Conservation (phyloP, 2,888 invertebrate genomes). For the Eumacrocentrus americanus region DNA sequence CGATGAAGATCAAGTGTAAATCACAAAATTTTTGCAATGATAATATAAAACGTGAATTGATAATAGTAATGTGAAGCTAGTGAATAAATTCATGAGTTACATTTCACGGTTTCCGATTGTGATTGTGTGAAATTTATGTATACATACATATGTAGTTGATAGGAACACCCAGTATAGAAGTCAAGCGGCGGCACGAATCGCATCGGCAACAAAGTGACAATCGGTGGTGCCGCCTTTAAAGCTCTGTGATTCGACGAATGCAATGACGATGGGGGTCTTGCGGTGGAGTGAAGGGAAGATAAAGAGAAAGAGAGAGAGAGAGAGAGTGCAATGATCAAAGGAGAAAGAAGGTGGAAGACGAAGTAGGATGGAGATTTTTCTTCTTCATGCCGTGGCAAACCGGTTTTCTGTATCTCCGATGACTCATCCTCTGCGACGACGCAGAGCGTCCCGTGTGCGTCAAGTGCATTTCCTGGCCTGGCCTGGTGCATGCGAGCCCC, state of each 20-base stretch:
- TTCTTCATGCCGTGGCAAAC: conserved; percentile 48
- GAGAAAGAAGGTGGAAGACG: conserved; percentile 22
- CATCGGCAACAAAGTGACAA: conserved; percentile 47
- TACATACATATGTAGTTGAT: conserved; percentile 11
- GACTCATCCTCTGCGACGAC: conserved; percentile 54
- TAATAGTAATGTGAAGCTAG: too few relatives aligned
- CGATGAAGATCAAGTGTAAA: too few relatives aligned
- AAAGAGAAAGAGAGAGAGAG: conserved; percentile 24
- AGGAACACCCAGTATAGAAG: conserved; percentile 33
- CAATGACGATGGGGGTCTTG: conserved; percentile 31
- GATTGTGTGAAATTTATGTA: conserved; percentile 10
- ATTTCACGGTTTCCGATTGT: not conserved
- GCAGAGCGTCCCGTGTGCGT: conserved; percentile 42
- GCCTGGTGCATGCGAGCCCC: conserved; percentile 43
- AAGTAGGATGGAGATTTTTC: conserved; percentile 16
- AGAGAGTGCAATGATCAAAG: conserved; percentile 21
- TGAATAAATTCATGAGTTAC: not conserved
- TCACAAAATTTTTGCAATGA: too few relatives aligned
- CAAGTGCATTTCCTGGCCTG: conserved; percentile 61
- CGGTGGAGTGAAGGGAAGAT: conserved; percentile 52
- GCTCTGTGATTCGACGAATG: conserved; percentile 34
- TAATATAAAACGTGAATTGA: too few relatives aligned
- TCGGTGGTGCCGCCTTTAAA: conserved; percentile 38
- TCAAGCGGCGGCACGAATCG: conserved; percentile 23
- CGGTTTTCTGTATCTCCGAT: conserved; percentile 60